phyloP scores from a whole-genome alignment of 35 echinoderm and acorn worm genomes.

The Ophioderma brevispina region DNA sequence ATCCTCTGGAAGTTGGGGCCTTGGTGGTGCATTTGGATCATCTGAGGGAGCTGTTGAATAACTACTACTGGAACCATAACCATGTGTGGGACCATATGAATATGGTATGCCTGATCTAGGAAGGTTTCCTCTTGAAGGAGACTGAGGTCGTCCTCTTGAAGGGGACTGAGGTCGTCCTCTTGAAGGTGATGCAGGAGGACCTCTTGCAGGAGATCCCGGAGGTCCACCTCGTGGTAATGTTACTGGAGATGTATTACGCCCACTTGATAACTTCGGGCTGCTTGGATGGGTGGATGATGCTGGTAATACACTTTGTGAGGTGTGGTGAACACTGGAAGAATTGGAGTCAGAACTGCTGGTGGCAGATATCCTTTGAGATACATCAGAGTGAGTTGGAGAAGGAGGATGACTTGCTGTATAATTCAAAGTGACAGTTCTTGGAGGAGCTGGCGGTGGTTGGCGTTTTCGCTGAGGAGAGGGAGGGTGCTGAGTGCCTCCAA shows the following conservation, averaged over 20 bases:
- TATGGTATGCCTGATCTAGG: conserved; percentile 6
- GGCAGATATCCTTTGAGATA: no score
- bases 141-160: conserved; percentile 2
- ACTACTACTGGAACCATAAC: neutral
- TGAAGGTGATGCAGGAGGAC: neutral
- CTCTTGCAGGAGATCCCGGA: conserved; percentile 4
- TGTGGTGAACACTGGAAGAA: no score
- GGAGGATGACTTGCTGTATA: neutral
- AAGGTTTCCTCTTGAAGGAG: neutral
- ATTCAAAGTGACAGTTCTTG: conserved; percentile 18
- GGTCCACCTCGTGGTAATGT: neutral
- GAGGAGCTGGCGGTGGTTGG: conserved; percentile 43
- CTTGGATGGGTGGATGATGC: no score
- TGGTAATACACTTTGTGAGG: no score
- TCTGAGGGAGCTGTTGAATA: conserved; percentile 3
- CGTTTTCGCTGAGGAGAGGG: conserved; percentile 50
- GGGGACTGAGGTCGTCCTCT: neutral
- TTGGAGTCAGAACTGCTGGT: neutral
- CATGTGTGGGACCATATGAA: neutral
- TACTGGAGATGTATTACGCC: neutral
- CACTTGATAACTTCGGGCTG: neutral
- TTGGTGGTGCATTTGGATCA: conserved; percentile 13
- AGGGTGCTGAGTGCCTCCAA: conserved; percentile 6
- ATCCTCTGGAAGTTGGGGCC: conserved; percentile 39
- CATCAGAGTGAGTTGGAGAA: neutral